A percentile compares a stretch with the other conserved stretches of the same genome.
Evolutionary conservation across 2,797 vertebrate species (phyloP).

Genomic region (Hemibagrus guttatus): DNA sequence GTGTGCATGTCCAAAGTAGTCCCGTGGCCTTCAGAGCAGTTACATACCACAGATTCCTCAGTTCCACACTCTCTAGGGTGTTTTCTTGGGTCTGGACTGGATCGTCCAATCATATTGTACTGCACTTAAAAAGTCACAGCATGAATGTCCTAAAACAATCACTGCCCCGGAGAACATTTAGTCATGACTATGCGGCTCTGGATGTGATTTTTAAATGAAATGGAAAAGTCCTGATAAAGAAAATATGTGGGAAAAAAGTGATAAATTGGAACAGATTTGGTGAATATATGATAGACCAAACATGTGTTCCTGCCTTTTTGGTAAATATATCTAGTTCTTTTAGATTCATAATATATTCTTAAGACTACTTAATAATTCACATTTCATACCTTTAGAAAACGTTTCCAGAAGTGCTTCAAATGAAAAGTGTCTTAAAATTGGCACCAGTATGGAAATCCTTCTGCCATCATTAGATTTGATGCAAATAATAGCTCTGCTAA

Average conservation of each 20-base stretch:
- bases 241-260: background rate
- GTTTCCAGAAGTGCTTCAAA: background rate
- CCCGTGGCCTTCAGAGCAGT: constrained; percentile 68
- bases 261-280: background rate
- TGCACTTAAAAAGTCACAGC: constrained; percentile 8
- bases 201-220: background rate
- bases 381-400: background rate
- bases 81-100: constrained; percentile 12
- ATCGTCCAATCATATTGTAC: constrained; percentile 46
- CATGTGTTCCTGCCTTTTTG: background rate
- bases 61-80: constrained; percentile 46
- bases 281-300: background rate
- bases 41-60: constrained; percentile 72
- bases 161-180: background rate
- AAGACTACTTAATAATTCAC: background rate
- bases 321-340: background rate
- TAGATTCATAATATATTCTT: background rate
- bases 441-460: background rate
- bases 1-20: background rate
- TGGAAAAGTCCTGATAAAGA: background rate
- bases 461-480: background rate
- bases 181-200: background rate
- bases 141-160: background rate
- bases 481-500: background rate
- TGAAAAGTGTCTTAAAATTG: background rate